Conservation (phyloP, 2,113 vertebrate genomes). For the Halichoerus grypus region DNA sequence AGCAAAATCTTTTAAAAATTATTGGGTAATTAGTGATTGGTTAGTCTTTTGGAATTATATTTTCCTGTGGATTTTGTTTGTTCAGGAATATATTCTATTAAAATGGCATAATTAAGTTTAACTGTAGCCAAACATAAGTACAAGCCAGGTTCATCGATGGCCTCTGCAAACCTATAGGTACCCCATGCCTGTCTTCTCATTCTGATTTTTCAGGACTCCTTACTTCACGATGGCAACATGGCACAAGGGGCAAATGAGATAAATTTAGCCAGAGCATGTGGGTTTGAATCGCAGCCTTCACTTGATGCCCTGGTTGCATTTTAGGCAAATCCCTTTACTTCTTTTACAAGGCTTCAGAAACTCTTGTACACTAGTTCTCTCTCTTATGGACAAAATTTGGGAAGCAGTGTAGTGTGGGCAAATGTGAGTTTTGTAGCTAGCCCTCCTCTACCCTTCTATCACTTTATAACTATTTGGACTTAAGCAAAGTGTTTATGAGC, state of each 20-base stretch:
- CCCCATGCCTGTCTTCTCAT: not conserved
- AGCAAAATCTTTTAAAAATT: not conserved
- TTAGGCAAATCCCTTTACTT: not conserved
- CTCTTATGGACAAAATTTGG: not conserved
- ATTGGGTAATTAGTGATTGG: not conserved
- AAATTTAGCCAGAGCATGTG: not conserved
- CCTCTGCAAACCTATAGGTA: not conserved
- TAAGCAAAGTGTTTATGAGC: not conserved
- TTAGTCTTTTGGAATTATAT: not conserved
- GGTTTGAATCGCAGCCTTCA: not conserved
- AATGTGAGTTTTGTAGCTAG: not conserved
- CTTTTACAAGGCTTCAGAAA: not conserved
- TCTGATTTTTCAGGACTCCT: not conserved
- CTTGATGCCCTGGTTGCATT: not conserved
- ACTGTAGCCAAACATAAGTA: not conserved
- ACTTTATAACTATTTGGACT: not conserved
- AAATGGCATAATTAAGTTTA: not conserved
- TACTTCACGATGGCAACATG: too few relatives aligned
- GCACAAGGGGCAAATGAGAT: not conserved
- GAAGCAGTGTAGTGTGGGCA: not conserved
- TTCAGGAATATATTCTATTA: not conserved
- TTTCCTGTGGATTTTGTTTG: not conserved
- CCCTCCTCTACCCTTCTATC: not conserved
- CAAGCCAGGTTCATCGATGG: not conserved
- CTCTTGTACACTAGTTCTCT: not conserved